Percentiles rank a stretch among this genome's conserved stretches.
Conservation (phyloP, 2,888 invertebrate species). For the Plemyria rubiginata region DNA sequence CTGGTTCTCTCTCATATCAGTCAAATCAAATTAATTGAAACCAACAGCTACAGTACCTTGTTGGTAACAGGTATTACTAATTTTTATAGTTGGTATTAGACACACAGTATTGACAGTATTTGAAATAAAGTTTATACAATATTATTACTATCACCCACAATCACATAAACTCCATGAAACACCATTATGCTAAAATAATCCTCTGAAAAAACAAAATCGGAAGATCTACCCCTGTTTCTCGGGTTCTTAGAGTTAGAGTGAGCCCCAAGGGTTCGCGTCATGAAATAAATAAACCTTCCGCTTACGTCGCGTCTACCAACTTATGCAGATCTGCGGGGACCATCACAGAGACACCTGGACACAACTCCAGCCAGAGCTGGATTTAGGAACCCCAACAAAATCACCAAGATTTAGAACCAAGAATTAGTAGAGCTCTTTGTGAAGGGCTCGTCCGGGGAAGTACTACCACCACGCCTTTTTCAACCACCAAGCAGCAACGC, state of each 20-base stretch:
- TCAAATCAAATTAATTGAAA: too few species aligned
- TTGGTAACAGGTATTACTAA: too few species aligned
- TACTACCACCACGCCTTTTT: too few species aligned
- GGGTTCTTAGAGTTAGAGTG: constrained; percentile 39
- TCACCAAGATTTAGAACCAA: too few species aligned
- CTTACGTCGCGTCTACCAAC: constrained; percentile 35
- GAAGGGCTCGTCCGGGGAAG: too few species aligned
- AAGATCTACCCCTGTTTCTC: constrained; percentile 35
- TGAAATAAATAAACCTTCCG: constrained; percentile 42
- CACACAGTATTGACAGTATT: too few species aligned
- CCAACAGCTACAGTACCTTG: too few species aligned
- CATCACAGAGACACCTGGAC: constrained; percentile 15
- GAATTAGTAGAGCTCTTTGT: too few species aligned
- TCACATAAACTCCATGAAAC: not conserved
- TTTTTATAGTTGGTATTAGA: too few species aligned
- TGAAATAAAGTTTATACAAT: not conserved
- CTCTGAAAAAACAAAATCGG: constrained; percentile 15
- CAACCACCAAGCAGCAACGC: too few species aligned
- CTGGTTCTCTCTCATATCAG: too few species aligned
- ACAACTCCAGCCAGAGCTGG: constrained; percentile 18
- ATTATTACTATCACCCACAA: not conserved
- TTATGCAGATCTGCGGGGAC: constrained; percentile 46
- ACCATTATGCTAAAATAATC: constrained; percentile 11
- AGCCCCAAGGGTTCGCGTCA: constrained; percentile 36
- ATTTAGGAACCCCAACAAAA: too few species aligned